Conservation (phyloP, 2,797 vertebrate species). For the Alcedo quadribrachys region DNA sequence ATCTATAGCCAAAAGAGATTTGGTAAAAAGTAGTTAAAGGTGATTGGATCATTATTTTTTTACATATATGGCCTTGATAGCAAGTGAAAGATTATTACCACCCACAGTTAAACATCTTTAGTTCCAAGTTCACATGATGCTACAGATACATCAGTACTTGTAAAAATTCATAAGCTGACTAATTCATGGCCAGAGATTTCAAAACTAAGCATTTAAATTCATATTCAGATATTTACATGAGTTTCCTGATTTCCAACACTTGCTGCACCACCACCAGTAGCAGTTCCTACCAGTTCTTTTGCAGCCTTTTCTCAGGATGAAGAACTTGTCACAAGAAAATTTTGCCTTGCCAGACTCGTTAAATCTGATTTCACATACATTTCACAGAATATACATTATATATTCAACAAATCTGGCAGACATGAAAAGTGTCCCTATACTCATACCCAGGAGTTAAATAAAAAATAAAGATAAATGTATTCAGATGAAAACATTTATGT, state of each 20-base stretch:
- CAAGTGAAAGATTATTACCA: background rate
- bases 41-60: background rate
- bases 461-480: background rate
- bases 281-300: background rate
- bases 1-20: background rate
- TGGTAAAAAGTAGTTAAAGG: background rate
- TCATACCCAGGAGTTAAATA: background rate
- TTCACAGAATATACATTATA: background rate
- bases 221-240: background rate
- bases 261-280: background rate
- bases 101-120: background rate
- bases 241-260: background rate
- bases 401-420: background rate
- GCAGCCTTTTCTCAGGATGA: background rate
- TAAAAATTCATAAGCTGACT: background rate
- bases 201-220: background rate
- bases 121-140: background rate
- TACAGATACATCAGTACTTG: background rate
- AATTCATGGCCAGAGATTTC: background rate
- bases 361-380: background rate
- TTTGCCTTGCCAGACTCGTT: slow-evolving; percentile 3
- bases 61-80: background rate
- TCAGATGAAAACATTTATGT: background rate
- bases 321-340: background rate
- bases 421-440: background rate